Percentiles rank a stretch among this genome's conserved stretches.
Evolutionary conservation across 2,888 invertebrate genomes (phyloP).

Genomic region (Perizoma affinitatum): DNA sequence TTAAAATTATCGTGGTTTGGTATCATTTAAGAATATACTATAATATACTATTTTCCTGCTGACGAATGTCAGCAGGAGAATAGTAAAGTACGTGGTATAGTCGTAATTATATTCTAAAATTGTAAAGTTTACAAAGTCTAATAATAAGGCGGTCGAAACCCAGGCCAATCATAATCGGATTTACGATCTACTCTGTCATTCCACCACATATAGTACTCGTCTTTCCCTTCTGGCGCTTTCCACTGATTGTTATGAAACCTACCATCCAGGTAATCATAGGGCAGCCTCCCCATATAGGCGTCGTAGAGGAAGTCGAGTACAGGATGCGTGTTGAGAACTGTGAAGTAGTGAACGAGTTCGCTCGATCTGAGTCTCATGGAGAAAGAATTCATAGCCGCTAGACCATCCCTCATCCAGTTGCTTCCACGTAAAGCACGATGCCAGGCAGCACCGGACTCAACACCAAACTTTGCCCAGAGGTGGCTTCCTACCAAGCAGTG

Average conservation of each 20-base stretch:
- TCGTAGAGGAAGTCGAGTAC: constrained; percentile 49
- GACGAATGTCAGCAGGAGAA: no score
- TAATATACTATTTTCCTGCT: no score
- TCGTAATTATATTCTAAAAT: no score
- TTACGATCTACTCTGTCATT: no score
- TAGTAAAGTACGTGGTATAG: no score
- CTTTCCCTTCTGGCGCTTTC: constrained; percentile 2
- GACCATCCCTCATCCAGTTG: constrained; percentile 42
- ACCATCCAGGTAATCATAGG: constrained; percentile 30
- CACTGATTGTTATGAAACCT: constrained; percentile 19
- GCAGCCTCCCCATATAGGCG: constrained; percentile 39
- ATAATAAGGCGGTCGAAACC: no score
- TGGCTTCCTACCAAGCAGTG: constrained; percentile 40
- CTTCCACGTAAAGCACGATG: constrained; percentile 33
- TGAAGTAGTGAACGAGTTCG: constrained; percentile 46
- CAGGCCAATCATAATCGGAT: no score
- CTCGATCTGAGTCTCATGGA: constrained; percentile 47
- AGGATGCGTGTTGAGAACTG: constrained; percentile 42
- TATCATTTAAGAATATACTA: no score
- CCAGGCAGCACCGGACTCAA: constrained; percentile 48
- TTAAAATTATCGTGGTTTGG: no score
- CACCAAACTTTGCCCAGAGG: constrained; percentile 42
- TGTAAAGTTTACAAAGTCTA: no score
- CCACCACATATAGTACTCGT: neutral
- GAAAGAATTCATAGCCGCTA: constrained; percentile 45